Conservation (phyloP, 37 sponge, comb jelly and placozoan genomes). For the Chondrilla cf. caribensis region DNA sequence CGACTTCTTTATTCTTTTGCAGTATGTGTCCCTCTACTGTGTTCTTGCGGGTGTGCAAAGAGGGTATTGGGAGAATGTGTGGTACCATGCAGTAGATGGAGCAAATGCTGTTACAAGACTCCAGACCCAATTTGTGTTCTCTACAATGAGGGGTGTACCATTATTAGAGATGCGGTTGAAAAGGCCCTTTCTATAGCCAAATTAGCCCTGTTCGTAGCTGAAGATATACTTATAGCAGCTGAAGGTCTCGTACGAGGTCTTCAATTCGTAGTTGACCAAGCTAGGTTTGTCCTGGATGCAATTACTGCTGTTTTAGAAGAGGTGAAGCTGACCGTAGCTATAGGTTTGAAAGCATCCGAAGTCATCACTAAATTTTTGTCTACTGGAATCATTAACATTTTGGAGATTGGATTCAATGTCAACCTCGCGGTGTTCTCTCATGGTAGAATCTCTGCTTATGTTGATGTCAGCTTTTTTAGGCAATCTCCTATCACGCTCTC, state of each 20-base stretch:
- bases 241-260: conserved; percentile 5
- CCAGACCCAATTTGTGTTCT: conserved; percentile 26
- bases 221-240: background rate
- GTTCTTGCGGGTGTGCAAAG: background rate
- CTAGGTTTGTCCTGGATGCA: background rate
- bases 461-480: background rate
- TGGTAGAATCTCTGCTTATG: background rate
- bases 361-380: background rate
- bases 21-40: conserved; percentile 23
- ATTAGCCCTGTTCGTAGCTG: background rate
- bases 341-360: background rate
- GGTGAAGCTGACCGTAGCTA: background rate
- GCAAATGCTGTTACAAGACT: conserved; percentile 26
- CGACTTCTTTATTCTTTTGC: background rate
- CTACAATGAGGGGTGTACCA: conserved; percentile 22
- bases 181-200: background rate
- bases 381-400: conserved; percentile 18
- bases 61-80: conserved; percentile 30
- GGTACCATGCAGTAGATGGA: background rate
- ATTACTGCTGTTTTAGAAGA: conserved; percentile 10
- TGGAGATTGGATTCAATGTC: conserved; percentile 24
- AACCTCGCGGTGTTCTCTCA: background rate
- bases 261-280: background rate
- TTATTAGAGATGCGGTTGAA: background rate
- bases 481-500: background rate